Base-by-base conservation (phyloP, 2,113 vertebrate genomes). In the Morone chrysops region DNA sequence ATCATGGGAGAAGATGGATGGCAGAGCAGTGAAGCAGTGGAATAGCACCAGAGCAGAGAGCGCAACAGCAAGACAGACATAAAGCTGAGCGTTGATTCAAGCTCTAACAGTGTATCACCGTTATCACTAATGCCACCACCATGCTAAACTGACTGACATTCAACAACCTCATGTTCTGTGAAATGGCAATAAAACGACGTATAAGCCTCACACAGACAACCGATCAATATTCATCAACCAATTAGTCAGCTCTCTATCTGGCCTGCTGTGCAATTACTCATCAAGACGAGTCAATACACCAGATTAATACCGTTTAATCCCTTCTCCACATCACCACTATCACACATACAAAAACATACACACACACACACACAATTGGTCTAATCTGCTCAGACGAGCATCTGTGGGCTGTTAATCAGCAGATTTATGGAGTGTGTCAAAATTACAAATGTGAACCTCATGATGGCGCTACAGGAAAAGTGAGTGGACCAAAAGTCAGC, bases 221-320 rank as follows among this genome's bases (percentile, higher is more conserved):
- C 4, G 16, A 77, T 94, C 89, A 77, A 90, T 90, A 87, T 71
- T 85, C 53, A 86, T 91, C 85, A 88, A 79, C 82, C 72, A 80
- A 90, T 90, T 93, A 87, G 60, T 72, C 20, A 51, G 61, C 69
- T 71, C 63, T 81, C 73, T 87, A 82, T 89, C 65, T 47, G 18
- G 72, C 60, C 78, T 51, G 31, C 60, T 1, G 1, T 76, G 71
- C 10, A 41, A 85, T 82, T 81, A 48, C 50, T 90, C 80, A 91
- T 90, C 85, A 81, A 82, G 62, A 60, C 38, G 56, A 80, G 43
- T 78, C 83, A 89, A 17, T 82, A 70, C 20, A 60, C 40, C 59
- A 76, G 66, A 87, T 89, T 67, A 90, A 89, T 79, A 67, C 75
- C 68, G 31, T 76, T 80, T 85, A 83, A 89, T 87, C 80, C 68